Evolutionary conservation across 2,113 vertebrate species (phyloP).

Genomic region (Tamias sibiricus): DNA sequence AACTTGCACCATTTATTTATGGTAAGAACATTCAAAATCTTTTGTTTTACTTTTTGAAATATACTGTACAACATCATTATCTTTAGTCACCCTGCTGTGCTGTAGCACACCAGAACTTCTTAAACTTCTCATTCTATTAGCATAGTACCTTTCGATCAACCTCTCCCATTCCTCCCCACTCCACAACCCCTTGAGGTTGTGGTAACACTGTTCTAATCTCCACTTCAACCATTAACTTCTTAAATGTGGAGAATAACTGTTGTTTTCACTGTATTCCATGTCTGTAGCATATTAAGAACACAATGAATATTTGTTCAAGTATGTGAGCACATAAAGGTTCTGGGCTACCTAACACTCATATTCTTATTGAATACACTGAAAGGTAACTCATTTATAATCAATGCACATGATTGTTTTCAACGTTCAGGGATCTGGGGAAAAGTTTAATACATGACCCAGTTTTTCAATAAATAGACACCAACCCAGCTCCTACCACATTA

Average conservation of each 20-base stretch:
- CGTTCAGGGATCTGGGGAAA: neutral
- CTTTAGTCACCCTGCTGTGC: neutral
- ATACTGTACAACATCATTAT: neutral
- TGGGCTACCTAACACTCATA: neutral
- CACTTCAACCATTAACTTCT: neutral
- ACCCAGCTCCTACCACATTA: neutral
- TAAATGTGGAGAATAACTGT: neutral
- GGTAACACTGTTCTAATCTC: neutral
- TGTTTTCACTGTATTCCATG: neutral
- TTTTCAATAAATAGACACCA: neutral
- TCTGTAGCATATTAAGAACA: neutral
- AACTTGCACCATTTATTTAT: too few relatives aligned
- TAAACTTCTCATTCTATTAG: neutral
- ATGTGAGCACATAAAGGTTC: neutral
- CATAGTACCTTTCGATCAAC: neutral
- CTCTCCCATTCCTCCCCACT: neutral
- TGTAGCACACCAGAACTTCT: neutral
- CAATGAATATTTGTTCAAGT: neutral
- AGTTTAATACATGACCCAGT: neutral
- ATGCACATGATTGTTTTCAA: neutral
- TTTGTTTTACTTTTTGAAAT: neutral
- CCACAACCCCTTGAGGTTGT: neutral
- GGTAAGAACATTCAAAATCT: neutral
- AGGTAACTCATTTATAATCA: neutral
- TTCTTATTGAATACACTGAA: neutral